phyloP scores from a whole-genome alignment of 2,888 invertebrate genomes.

The Epirrhoe tristata region DNA sequence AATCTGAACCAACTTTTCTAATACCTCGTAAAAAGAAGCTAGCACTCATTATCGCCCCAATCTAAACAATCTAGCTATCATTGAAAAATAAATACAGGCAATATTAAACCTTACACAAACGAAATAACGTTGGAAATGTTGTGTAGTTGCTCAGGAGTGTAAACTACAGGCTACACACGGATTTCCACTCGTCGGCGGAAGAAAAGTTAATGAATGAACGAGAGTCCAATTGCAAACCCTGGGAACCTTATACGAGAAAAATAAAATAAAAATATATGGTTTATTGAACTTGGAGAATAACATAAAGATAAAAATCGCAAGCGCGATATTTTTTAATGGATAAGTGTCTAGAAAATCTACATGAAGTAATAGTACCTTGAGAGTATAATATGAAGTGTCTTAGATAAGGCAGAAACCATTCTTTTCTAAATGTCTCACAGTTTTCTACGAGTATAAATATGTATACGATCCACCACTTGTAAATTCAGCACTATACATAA shows the following conservation, averaged over 20 bases:
- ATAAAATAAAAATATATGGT: neutral
- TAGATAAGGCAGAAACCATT: neutral
- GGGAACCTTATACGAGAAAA: neutral
- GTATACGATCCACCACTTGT: slow-evolving; percentile 66
- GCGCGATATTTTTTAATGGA: neutral
- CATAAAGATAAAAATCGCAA: neutral
- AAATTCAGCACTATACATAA: slow-evolving; percentile 51
- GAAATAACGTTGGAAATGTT: slow-evolving; percentile 43
- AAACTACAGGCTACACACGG: slow-evolving; percentile 53
- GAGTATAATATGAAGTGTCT: no score
- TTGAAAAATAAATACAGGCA: slow-evolving; percentile 40
- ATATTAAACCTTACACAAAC: slow-evolving; percentile 32
- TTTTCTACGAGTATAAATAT: slow-evolving; percentile 54
- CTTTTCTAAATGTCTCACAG: slow-evolving; percentile 7
- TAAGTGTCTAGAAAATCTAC: neutral
- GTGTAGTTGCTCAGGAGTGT: slow-evolving; percentile 30
- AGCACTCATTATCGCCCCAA: slow-evolving; percentile 60
- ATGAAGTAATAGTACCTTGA: no score
- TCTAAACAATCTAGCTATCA: slow-evolving; percentile 54
- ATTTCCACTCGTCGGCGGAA: slow-evolving; percentile 62
- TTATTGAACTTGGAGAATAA: neutral
- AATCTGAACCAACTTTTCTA: slow-evolving; percentile 49
- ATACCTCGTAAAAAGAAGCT: slow-evolving; percentile 56
- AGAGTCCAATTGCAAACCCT: slow-evolving; percentile 56
- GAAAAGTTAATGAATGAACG: slow-evolving; percentile 68